Conservation (phyloP, 2,888 invertebrate species). For the Mamestra brassicae region DNA sequence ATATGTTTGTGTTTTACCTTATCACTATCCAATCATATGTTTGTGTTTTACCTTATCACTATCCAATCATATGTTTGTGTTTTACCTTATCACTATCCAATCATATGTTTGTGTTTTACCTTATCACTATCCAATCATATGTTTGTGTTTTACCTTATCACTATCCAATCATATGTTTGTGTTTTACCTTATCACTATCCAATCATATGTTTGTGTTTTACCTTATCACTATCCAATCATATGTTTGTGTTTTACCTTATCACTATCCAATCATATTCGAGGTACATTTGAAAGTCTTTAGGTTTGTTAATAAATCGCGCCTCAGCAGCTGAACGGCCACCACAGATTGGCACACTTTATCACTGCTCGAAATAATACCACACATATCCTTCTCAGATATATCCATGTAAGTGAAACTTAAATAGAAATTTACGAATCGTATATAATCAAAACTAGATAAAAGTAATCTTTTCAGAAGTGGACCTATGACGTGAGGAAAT, state of each 20-base stretch:
- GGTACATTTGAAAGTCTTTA: neutral
- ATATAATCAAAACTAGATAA: neutral
- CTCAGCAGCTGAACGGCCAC: neutral
- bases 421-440: neutral
- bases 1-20: no score
- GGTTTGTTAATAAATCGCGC: neutral
- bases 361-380: neutral
- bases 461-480: no score
- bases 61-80: neutral
- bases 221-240: neutral
- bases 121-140: neutral
- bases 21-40: neutral
- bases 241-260: neutral
- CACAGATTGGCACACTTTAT: neutral
- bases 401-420: neutral
- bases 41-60: no score
- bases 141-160: no score
- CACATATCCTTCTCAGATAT: neutral
- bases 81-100: neutral
- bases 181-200: neutral
- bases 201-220: no score
- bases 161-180: neutral
- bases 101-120: no score
- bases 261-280: neutral
- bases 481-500: neutral